A percentile compares a stretch with the other conserved stretches of the same genome.
phyloP scores from a whole-genome alignment of 2,888 invertebrate genomes.

The Homarus gammarus region DNA sequence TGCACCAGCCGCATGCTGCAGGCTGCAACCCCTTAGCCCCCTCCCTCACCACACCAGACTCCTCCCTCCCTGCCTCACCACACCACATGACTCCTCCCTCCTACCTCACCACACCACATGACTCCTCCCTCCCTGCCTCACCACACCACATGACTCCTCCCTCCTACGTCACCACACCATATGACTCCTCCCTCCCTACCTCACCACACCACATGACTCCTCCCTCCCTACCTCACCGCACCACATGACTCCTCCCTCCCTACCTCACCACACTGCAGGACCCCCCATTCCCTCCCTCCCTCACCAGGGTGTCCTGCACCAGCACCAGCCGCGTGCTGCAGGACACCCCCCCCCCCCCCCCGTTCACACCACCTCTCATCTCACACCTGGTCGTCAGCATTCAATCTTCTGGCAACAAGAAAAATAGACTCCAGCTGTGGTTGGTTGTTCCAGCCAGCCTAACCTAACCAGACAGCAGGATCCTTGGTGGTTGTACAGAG shows the following conservation, averaged over 20 bases:
- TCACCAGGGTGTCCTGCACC: too few relatives aligned
- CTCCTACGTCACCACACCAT: too few relatives aligned
- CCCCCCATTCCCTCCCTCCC: neutral
- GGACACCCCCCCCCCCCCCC: neutral
- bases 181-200: neutral
- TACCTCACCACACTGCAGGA: neutral
- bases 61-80: neutral
- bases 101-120: too few relatives aligned
- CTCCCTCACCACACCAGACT: neutral
- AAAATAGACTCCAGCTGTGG: too few relatives aligned
- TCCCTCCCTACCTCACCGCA: neutral
- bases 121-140: neutral
- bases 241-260: neutral
- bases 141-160: neutral
- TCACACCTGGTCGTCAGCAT: too few relatives aligned
- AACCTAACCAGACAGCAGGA: too few relatives aligned
- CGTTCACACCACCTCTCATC: too few relatives aligned
- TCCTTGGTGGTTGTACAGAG: too few relatives aligned
- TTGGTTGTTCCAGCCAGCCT: too few relatives aligned
- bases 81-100: neutral
- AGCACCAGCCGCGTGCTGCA: neutral
- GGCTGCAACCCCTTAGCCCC: neutral
- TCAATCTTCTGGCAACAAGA: too few relatives aligned
- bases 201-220: too few relatives aligned
- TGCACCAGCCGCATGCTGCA: constrained; percentile 5